A percentile compares a stretch with the other conserved stretches of the same genome.
Conservation (phyloP, 1,140 invertebrate genomes). For the Probaryconus sp. region DNA sequence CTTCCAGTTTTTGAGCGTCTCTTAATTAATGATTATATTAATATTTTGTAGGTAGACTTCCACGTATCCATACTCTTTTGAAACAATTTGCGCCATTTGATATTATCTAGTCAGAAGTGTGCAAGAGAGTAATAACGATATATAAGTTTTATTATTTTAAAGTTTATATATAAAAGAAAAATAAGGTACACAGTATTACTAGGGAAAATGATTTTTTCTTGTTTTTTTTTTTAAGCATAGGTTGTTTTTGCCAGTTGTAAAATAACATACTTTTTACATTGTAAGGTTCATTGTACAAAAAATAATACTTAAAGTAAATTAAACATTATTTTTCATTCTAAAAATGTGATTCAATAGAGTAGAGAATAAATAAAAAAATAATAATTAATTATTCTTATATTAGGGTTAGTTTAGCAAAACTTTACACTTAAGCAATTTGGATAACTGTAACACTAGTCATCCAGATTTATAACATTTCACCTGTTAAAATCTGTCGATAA, state of each 20-base stretch:
- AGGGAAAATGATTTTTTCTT: no score
- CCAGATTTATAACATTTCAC: no score
- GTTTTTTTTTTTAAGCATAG: no score
- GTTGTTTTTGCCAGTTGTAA: slow-evolving; percentile 38
- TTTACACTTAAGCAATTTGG: no score
- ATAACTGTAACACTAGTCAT: no score
- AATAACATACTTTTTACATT: slow-evolving; percentile 27
- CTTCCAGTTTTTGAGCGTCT: background rate
- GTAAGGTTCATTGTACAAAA: slow-evolving; percentile 39
- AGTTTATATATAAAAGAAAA: slow-evolving; percentile 36
- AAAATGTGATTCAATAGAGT: slow-evolving; percentile 34
- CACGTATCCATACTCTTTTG: slow-evolving; percentile 23
- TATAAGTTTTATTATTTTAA: slow-evolving; percentile 34
- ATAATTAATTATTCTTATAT: slow-evolving; percentile 44
- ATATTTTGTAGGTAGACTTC: slow-evolving; percentile 2
- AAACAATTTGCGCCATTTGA: slow-evolving; percentile 41
- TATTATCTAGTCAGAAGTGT: slow-evolving; percentile 57
- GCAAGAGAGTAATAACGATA: slow-evolving; percentile 38
- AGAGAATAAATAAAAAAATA: slow-evolving; percentile 29
- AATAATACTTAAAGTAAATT: slow-evolving; percentile 28
- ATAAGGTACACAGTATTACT: slow-evolving; percentile 60
- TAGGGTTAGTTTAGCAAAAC: slow-evolving; percentile 36
- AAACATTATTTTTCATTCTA: slow-evolving; percentile 24
- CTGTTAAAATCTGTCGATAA: no score
- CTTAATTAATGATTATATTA: background rate